Evolutionary conservation across 1,140 invertebrate genomes (phyloP).

Genomic region (Antheraea pernyi): DNA sequence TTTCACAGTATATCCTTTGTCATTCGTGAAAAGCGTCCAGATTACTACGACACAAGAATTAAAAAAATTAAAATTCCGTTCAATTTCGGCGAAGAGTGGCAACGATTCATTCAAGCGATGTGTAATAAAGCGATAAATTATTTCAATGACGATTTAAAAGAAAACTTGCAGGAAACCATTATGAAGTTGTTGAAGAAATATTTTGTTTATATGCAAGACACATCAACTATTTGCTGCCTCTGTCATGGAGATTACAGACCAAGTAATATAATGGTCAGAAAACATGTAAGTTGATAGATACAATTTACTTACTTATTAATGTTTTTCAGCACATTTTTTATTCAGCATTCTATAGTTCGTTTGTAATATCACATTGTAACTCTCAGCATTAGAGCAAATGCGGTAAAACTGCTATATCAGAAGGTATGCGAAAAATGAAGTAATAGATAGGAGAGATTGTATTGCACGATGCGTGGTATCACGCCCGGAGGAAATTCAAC

Average conservation of each 20-base stretch:
- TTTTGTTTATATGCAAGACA: slow-evolving; percentile 32
- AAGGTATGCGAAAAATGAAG: no score
- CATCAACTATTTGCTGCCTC: slow-evolving; percentile 22
- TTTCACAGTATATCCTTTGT: slow-evolving; percentile 56
- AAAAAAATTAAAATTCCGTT: slow-evolving; percentile 39
- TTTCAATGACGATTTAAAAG: slow-evolving; percentile 34
- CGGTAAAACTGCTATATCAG: no score
- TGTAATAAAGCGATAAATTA: slow-evolving; percentile 24
- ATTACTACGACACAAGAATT: slow-evolving; percentile 47
- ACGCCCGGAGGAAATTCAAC: no score
- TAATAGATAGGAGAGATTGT: no score
- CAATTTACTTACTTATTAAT: no score
- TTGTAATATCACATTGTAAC: no score
- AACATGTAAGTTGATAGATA: slow-evolving; percentile 28
- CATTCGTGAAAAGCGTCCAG: slow-evolving; percentile 34
- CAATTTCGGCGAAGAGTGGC: slow-evolving; percentile 38
- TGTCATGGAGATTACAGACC: slow-evolving; percentile 45
- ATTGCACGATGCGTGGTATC: no score
- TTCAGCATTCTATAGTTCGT: no score
- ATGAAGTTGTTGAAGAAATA: slow-evolving; percentile 35
- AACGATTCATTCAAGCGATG: slow-evolving; percentile 36
- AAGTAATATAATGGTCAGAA: slow-evolving; percentile 39
- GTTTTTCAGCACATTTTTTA: no score
- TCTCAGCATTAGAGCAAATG: no score
- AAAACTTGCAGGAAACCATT: slow-evolving; percentile 35